These are phyloP conservation scores for Mycetomoellerius zeteki DNA, from an alignment of 1,140 invertebrate genomes.

Conservation along the genomic window DNA sequence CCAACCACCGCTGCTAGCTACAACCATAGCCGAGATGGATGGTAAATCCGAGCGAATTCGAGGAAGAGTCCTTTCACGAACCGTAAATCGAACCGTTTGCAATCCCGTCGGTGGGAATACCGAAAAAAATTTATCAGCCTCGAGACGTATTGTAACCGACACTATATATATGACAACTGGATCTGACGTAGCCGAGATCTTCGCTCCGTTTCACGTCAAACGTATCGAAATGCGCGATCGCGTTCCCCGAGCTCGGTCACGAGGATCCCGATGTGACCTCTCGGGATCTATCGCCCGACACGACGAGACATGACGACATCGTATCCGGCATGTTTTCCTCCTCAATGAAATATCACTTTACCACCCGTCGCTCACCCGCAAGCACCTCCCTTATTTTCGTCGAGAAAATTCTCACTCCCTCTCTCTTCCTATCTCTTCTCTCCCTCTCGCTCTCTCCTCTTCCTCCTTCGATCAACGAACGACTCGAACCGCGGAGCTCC, in stretches of 20 bases:
- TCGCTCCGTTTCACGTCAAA: constrained; percentile 13
- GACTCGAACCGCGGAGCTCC: too few relatives aligned
- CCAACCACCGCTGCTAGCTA: constrained; percentile 74
- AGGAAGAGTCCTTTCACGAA: constrained; percentile 15
- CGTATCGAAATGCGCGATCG: not conserved
- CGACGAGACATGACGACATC: constrained; percentile 54
- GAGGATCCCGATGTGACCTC: constrained; percentile 30
- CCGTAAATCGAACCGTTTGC: not conserved
- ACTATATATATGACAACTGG: not conserved
- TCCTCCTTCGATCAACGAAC: not conserved
- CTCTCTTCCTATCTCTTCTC: not conserved
- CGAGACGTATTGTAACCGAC: not conserved
- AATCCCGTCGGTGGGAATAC: not conserved
- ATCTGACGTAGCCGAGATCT: not conserved
- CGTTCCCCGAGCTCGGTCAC: constrained; percentile 48
- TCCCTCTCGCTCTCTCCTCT: not conserved
- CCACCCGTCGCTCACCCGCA: constrained; percentile 4
- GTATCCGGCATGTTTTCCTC: constrained; percentile 61
- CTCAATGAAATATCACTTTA: constrained; percentile 22
- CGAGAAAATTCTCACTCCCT: not conserved
- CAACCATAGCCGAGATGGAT: constrained; percentile 76
- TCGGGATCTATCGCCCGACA: constrained; percentile 12
- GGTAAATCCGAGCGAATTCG: constrained; percentile 26
- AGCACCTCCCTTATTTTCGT: constrained; percentile 39
- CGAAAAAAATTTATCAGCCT: not conserved